Percentiles rank a stretch among this genome's conserved stretches.
Evolutionary conservation across 2,113 vertebrate genomes (phyloP).

Genomic region (Brienomyrus brachyistius): DNA sequence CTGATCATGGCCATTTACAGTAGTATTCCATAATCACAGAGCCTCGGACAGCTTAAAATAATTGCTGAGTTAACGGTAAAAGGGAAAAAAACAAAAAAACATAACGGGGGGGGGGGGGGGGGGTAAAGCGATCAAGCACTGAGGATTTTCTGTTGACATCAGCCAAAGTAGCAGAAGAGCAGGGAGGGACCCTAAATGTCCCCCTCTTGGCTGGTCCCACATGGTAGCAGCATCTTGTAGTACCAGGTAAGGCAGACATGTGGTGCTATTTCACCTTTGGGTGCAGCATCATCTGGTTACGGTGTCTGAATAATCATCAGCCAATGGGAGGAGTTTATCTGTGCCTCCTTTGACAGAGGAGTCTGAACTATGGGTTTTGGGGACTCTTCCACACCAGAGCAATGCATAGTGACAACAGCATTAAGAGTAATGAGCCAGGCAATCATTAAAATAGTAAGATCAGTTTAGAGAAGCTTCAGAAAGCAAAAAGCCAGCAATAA

Average conservation of each 20-base stretch:
- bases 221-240: neutral
- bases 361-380: neutral
- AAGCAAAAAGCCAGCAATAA: neutral
- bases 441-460: neutral
- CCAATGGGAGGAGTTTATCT: neutral
- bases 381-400: conserved; percentile 48
- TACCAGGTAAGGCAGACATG: neutral
- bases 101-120: too few relatives aligned
- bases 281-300: neutral
- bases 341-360: conserved; percentile 38
- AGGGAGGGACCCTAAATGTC: neutral
- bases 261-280: neutral
- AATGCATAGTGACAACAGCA: conserved; percentile 63
- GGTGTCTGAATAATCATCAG: neutral
- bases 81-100: conserved; percentile 25
- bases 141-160: conserved; percentile 69
- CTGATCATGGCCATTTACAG: conserved; percentile 74
- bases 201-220: neutral
- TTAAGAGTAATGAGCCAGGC: conserved; percentile 63
- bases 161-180: conserved; percentile 54
- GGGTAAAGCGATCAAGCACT: conserved; percentile 44
- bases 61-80: conserved; percentile 73
- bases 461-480: neutral
- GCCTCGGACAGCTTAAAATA: conserved; percentile 67
- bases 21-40: conserved; percentile 77